Conservation (phyloP, 2,797 vertebrate genomes). For the Mormyrops boulengeri region DNA sequence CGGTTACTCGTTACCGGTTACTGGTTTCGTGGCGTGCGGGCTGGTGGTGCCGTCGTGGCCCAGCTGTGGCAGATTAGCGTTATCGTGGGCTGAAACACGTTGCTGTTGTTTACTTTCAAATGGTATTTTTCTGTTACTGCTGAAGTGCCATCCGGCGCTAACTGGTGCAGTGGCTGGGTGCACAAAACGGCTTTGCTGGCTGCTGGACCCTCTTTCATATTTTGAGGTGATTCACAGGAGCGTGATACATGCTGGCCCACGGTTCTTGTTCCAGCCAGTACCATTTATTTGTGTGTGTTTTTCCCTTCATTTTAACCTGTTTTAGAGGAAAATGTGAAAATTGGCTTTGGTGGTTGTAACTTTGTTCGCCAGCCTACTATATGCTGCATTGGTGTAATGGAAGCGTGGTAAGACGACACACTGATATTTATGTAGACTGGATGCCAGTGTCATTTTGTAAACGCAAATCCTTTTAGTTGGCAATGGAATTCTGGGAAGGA, state of each 20-base stretch:
- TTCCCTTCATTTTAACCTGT: background rate
- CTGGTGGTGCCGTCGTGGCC: conserved; percentile 33
- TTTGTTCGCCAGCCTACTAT: background rate
- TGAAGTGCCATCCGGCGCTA: background rate
- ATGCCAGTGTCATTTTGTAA: background rate
- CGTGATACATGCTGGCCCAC: background rate
- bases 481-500: background rate
- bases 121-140: conserved; percentile 10
- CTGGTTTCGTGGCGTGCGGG: conserved; percentile 32
- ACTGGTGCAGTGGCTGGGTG: background rate
- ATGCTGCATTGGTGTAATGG: background rate
- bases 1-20: conserved; percentile 24
- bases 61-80: conserved; percentile 35
- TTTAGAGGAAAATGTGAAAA: background rate
- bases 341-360: background rate
- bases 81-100: conserved; percentile 31
- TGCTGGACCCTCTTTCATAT: background rate
- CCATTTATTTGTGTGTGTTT: background rate
- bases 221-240: background rate
- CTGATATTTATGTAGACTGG: background rate
- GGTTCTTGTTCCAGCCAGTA: background rate
- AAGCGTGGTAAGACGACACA: background rate
- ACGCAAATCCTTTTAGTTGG: background rate
- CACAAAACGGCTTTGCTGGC: background rate
- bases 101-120: conserved; percentile 35